These are phyloP conservation scores for Bombus haemorrhoidalis DNA, from an alignment of 1,140 invertebrate genomes.

Conservation along the genomic window DNA sequence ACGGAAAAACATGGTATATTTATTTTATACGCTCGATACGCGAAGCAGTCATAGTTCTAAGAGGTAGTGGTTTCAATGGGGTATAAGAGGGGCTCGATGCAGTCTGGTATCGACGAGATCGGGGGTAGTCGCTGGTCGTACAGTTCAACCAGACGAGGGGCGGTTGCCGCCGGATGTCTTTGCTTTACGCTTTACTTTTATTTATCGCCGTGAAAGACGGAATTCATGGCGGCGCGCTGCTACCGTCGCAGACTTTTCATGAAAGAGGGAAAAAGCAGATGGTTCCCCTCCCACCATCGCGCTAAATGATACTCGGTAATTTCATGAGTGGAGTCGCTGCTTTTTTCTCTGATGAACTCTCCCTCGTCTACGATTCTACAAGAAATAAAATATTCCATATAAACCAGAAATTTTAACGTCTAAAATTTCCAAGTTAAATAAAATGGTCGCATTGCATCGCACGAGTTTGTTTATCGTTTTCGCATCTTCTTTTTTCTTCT, in stretches of 20 bases:
- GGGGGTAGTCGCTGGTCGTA: slow-evolving; percentile 52
- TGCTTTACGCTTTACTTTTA: slow-evolving; percentile 70
- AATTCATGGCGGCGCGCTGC: slow-evolving; percentile 46
- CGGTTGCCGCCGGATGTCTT: slow-evolving; percentile 56
- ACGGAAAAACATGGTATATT: slow-evolving; percentile 74
- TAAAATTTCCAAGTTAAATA: too few species aligned
- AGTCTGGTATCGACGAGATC: slow-evolving; percentile 57
- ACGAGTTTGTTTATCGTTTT: too few species aligned
- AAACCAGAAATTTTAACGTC: neutral
- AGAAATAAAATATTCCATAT: neutral
- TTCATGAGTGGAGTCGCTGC: slow-evolving; percentile 18
- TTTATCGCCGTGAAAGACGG: slow-evolving; percentile 68
- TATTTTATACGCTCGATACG: slow-evolving; percentile 71
- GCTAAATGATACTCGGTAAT: slow-evolving; percentile 42
- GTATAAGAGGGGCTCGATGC: slow-evolving; percentile 45
- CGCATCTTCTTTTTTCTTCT: too few species aligned
- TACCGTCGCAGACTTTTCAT: slow-evolving; percentile 29
- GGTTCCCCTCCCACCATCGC: neutral
- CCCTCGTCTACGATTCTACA: neutral
- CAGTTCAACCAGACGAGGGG: slow-evolving; percentile 38
- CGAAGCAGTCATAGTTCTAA: slow-evolving; percentile 55
- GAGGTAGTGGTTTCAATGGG: slow-evolving; percentile 13
- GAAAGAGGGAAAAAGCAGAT: neutral
- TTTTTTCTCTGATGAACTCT: neutral
- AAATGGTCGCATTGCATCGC: too few species aligned